phyloP scores from a whole-genome alignment of 2,888 invertebrate species.

The Mallateleia sp. region DNA sequence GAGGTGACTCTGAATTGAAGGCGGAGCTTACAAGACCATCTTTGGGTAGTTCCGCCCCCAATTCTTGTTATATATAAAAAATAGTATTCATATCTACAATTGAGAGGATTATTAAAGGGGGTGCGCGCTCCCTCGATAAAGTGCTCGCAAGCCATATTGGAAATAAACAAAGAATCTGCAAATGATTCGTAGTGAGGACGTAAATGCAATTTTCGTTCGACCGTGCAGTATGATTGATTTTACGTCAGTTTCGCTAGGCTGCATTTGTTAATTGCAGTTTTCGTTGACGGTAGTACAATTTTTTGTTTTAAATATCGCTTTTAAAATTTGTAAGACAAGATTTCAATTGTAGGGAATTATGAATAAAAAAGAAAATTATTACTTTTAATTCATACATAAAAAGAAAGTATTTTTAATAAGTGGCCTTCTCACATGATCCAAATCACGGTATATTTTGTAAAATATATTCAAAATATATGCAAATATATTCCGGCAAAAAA shows the following conservation, averaged over 20 bases:
- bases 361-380: no score
- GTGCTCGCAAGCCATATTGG: slow-evolving; percentile 60
- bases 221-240: slow-evolving; percentile 28
- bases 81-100: slow-evolving; percentile 42
- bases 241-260: not conserved
- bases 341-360: no score
- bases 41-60: slow-evolving; percentile 69
- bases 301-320: no score
- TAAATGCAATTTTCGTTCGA: slow-evolving; percentile 15
- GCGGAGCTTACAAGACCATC: slow-evolving; percentile 73
- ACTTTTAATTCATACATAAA: no score
- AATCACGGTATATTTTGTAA: no score
- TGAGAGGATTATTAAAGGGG: slow-evolving; percentile 61
- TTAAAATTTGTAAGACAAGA: no score
- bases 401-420: no score
- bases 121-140: slow-evolving; percentile 46
- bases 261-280: slow-evolving; percentile 5
- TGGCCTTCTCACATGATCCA: no score
- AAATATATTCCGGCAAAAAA: no score
- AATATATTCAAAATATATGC: no score
- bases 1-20: slow-evolving; percentile 74
- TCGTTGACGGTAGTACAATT: no score
- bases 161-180: slow-evolving; percentile 52
- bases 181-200: slow-evolving; percentile 43
- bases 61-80: slow-evolving; percentile 56